Evolutionary conservation across 1,140 invertebrate genomes (phyloP).

Genomic region (Drosophila repleta): DNA sequence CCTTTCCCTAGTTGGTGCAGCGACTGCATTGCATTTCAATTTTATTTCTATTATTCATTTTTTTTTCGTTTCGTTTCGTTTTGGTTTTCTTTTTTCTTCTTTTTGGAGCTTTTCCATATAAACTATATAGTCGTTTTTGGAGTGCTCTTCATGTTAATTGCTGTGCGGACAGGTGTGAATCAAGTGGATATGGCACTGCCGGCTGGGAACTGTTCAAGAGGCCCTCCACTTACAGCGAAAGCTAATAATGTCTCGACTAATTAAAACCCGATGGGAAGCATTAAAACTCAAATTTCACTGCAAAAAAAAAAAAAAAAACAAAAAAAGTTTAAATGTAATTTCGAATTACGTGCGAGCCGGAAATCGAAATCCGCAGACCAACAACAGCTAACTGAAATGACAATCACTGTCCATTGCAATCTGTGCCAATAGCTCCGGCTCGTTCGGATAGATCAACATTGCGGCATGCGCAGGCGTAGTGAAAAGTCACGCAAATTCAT

Average conservation of each 20-base stretch:
- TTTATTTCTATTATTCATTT: conserved; percentile 11
- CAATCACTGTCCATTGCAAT: conserved; percentile 37
- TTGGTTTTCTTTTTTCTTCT: conserved; percentile 20
- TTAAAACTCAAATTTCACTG: conserved; percentile 60
- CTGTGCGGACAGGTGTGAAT: conserved; percentile 49
- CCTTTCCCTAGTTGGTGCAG: conserved; percentile 67
- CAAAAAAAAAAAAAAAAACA: conserved; percentile 51
- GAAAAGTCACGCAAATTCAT: conserved; percentile 34
- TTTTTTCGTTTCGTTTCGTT: conserved; percentile 61
- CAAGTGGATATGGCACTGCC: conserved; percentile 22
- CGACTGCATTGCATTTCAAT: conserved; percentile 50
- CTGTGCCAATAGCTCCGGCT: background rate
- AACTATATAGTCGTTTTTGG: conserved; percentile 11
- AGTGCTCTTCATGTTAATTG: conserved; percentile 72
- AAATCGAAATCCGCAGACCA: conserved; percentile 53
- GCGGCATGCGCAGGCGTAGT: conserved; percentile 40
- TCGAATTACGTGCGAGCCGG: conserved; percentile 73
- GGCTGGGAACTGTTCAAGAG: conserved; percentile 6
- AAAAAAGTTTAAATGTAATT: conserved; percentile 45
- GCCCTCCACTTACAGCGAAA: conserved; percentile 28
- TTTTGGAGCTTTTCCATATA: conserved; percentile 34
- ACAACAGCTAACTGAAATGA: conserved; percentile 21
- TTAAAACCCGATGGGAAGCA: conserved; percentile 44
- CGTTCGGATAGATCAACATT: conserved; percentile 50
- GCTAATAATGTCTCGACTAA: conserved; percentile 41